Evolutionary conservation across 1,140 invertebrate species (phyloP).

Genomic region (Apis florea): DNA sequence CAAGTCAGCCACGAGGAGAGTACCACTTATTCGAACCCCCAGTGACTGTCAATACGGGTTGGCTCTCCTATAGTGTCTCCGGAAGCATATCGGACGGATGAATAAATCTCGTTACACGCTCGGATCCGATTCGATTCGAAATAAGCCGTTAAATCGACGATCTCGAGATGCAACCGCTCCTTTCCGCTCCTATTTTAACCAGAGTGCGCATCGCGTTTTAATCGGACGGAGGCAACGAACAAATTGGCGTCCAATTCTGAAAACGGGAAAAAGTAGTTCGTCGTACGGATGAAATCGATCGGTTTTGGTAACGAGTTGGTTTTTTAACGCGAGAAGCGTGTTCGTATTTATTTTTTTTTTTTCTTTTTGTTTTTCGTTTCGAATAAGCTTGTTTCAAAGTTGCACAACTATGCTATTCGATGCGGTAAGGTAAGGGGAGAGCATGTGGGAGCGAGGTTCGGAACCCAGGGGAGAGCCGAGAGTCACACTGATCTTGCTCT

Average conservation of each 20-base stretch:
- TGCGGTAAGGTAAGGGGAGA: constrained; percentile 63
- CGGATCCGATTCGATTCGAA: constrained; percentile 46
- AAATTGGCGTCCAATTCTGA: too few relatives aligned
- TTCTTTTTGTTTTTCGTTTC: background rate
- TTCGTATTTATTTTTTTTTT: background rate
- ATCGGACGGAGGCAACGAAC: too few relatives aligned
- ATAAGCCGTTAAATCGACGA: constrained; percentile 34
- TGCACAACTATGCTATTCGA: constrained; percentile 48
- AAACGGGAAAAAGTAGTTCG: too few relatives aligned
- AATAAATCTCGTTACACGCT: constrained; percentile 58
- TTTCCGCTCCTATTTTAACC: too few relatives aligned
- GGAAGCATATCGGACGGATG: constrained; percentile 51
- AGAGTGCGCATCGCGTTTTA: too few relatives aligned
- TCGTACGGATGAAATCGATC: too few relatives aligned
- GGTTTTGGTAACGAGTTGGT: too few relatives aligned
- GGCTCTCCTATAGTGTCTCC: constrained; percentile 59
- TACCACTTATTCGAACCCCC: constrained; percentile 72
- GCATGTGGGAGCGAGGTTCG: constrained; percentile 63
- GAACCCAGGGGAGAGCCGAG: constrained; percentile 67
- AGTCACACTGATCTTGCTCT: constrained; percentile 76
- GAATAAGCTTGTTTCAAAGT: constrained; percentile 54
- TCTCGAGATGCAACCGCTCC: background rate
- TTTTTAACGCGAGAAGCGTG: too few relatives aligned
- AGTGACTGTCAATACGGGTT: constrained; percentile 70
- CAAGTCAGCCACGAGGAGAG: constrained; percentile 70